Percentiles rank a stretch among this genome's conserved stretches.
These are phyloP conservation scores for Pteruthius melanotis DNA, from an alignment of 2,113 vertebrate species.

Conservation along the genomic window DNA sequence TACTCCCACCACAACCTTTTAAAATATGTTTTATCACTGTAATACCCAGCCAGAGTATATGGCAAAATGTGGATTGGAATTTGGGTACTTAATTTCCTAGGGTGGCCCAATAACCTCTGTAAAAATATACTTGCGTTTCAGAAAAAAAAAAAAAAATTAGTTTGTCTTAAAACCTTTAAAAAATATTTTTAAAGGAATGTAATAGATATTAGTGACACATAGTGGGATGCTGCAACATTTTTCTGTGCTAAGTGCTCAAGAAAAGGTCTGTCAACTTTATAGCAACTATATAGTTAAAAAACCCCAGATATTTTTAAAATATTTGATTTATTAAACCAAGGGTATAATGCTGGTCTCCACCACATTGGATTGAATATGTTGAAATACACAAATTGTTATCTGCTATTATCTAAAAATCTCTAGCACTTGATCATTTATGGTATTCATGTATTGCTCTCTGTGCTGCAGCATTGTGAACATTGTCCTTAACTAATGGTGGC, in stretches of 20 bases:
- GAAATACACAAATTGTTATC: background rate
- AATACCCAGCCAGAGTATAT: background rate
- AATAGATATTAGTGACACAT: background rate
- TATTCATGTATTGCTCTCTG: background rate
- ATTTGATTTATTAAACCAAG: background rate
- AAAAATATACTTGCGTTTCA: background rate
- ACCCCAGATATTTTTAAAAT: background rate
- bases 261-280: background rate
- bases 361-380: background rate
- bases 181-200: background rate
- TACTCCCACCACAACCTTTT: background rate
- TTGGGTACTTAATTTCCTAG: background rate
- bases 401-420: background rate
- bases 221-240: background rate
- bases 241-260: background rate
- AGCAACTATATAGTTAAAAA: background rate
- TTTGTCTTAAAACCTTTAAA: background rate
- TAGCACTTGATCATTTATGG: background rate
- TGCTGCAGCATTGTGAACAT: background rate
- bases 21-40: background rate
- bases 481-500: conserved; percentile 40
- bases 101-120: background rate
- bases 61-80: background rate
- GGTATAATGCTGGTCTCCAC: background rate
- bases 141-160: background rate